A percentile compares a stretch with the other conserved stretches of the same genome.
These are phyloP conservation scores for Morone saxatilis DNA, from an alignment of 2,113 vertebrate species.

Conservation along the genomic window DNA sequence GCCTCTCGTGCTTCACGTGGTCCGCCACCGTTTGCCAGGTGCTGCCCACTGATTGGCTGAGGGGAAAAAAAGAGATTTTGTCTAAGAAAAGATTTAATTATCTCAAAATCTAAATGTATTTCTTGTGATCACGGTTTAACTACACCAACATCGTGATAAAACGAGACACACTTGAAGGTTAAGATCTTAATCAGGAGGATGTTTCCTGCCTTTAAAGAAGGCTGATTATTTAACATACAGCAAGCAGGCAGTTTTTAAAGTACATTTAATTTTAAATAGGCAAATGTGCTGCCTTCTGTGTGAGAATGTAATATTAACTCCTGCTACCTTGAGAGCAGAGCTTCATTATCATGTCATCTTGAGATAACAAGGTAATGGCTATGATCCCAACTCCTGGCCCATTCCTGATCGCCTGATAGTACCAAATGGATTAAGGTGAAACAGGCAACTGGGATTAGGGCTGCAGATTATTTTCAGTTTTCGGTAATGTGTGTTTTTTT, in stretches of 20 bases:
- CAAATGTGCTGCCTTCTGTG: not conserved
- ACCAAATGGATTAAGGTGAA: not conserved
- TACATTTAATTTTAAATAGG: not conserved
- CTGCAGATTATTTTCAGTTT: not conserved
- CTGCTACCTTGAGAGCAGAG: conserved; percentile 28
- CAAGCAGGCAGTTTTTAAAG: not conserved
- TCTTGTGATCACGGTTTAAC: not conserved
- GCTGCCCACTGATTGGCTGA: conserved; percentile 91
- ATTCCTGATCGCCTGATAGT: not conserved
- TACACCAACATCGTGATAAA: not conserved
- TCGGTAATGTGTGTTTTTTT: too few relatives aligned
- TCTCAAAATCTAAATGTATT: not conserved
- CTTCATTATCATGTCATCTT: conserved; percentile 40
- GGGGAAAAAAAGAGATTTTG: not conserved
- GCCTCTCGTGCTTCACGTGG: conserved; percentile 88
- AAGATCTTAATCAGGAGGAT: conserved; percentile 6
- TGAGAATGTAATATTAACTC: conserved; percentile 4
- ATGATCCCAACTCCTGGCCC: conserved; percentile 14
- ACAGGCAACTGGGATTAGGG: not conserved
- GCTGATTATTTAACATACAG: not conserved
- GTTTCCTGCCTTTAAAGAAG: conserved; percentile 4
- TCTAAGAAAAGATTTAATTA: not conserved
- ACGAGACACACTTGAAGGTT: conserved; percentile 8
- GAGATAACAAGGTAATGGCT: conserved; percentile 32
- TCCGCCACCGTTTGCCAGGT: conserved; percentile 93